phyloP scores from a whole-genome alignment of 1,140 invertebrate genomes.

The Drosophila kurseongensis region DNA sequence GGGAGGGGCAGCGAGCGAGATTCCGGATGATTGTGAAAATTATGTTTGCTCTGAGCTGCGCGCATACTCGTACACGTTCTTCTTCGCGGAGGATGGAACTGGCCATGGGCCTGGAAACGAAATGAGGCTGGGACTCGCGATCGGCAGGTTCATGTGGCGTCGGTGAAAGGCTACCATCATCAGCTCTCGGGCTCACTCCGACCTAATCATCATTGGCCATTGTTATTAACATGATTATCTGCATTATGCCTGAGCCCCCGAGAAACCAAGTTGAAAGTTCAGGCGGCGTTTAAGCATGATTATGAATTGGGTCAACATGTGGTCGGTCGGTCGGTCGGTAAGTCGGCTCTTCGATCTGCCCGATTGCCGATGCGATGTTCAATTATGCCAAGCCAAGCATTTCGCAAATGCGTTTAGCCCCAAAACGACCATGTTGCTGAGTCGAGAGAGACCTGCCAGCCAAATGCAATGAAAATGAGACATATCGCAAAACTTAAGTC shows the following conservation, averaged over 20 bases:
- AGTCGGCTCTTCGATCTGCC: background rate
- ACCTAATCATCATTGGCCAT: conserved; percentile 82
- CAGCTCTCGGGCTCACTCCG: conserved; percentile 45
- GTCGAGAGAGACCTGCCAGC: conserved; percentile 55
- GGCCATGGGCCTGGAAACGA: conserved; percentile 5
- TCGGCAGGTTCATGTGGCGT: conserved; percentile 74
- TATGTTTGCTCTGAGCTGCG: conserved; percentile 75
- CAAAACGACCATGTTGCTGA: conserved; percentile 19
- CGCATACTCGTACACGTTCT: conserved; percentile 44
- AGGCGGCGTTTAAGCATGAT: conserved; percentile 81
- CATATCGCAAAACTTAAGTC: conserved; percentile 72
- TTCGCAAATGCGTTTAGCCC: conserved; percentile 59
- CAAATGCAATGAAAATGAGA: conserved; percentile 81
- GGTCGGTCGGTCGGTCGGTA: conserved; percentile 24
- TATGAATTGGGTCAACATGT: conserved; percentile 82
- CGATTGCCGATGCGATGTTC: conserved; percentile 40
- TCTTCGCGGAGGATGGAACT: conserved; percentile 21
- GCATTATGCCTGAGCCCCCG: conserved; percentile 71
- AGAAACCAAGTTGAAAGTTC: conserved; percentile 79
- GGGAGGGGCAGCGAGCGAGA: conserved; percentile 40
- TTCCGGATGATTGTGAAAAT: conserved; percentile 75
- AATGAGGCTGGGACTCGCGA: conserved; percentile 32
- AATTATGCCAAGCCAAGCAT: conserved; percentile 61
- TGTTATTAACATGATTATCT: conserved; percentile 83
- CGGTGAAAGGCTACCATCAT: conserved; percentile 81